Conservation (phyloP, 2,113 vertebrate species). For the Indicator maculatus region DNA sequence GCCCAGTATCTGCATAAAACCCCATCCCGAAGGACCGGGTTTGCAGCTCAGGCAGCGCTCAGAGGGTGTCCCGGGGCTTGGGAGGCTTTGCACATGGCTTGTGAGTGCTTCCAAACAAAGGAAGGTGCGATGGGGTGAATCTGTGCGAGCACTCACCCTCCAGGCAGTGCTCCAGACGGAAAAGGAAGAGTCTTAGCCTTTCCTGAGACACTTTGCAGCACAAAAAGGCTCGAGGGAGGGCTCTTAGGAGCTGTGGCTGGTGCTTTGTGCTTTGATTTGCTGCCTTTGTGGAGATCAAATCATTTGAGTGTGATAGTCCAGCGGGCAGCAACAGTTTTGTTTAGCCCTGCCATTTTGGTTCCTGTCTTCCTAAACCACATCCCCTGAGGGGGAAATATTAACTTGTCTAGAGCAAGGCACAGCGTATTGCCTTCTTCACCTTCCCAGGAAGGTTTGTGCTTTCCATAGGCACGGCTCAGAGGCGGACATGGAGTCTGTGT, state of each 20-base stretch:
- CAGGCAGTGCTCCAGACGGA: neutral
- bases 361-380: neutral
- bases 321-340: neutral
- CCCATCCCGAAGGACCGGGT: no score
- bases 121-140: fast-evolving
- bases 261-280: neutral
- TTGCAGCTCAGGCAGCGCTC: neutral
- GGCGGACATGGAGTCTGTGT: neutral
- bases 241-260: neutral
- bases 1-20: fast-evolving
- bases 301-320: neutral
- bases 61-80: neutral
- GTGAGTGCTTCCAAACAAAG: neutral
- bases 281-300: neutral
- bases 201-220: neutral
- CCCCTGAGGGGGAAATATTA: neutral
- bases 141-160: neutral
- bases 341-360: neutral
- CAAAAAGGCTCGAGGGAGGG: neutral
- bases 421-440: neutral
- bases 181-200: neutral
- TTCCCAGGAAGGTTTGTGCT: neutral
- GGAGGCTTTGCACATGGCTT: neutral
- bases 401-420: neutral
- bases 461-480: neutral